Evolutionary conservation across 2,113 vertebrate genomes (phyloP), one percentile per base, ranked within the genome.

Genomic region (Labeo catla): DNA sequence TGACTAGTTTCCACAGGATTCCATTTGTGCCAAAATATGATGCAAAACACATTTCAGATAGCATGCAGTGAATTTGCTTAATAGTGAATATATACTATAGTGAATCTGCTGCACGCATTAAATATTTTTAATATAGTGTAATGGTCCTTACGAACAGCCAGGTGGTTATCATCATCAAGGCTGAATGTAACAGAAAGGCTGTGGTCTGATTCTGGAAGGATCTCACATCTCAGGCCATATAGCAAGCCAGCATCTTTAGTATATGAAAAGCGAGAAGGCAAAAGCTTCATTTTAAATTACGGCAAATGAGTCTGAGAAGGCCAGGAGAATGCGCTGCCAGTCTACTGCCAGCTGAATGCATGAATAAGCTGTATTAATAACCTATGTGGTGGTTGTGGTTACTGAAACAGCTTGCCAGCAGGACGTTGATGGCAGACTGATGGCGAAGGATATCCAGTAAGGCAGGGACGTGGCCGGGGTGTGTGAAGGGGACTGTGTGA

Each of bases 131-230:
- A 19, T 21, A 8, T 34, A 65, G 63, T 39, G 68, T 45, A 50
- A 43, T 9, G 36, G 81, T 81, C 92, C 96, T 23, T 94, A 98
- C 97, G 95, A 74, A 96, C 95, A 39, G 93, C 91, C 21, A 97
- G 94, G 74, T 91, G 93, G 82, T 94, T 91, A 0, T 86, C 65
- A 49, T 87, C 16, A 0, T 94, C 95, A 28, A 91, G 93, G 57
- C 87, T 90, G 90, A 97, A 97, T 47, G 95, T 95, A 80, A 97
- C 93, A 43, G 92, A 96, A 86, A 97, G 93, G 88, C 95, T 95
- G 82, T 84, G 93, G 21, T 91, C 93, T 28, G 89, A 94, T 87
- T 95, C 90, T 6, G 94, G 95, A 23, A 91, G 86, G 74, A 97
- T 92, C 92, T 98, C 97, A 36, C 95, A 96, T 88, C 93, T 90